Evolutionary conservation across 2,797 vertebrate species (phyloP), one percentile per base, ranked within the genome.

Genomic region (Hippopotamyrus pictus): DNA sequence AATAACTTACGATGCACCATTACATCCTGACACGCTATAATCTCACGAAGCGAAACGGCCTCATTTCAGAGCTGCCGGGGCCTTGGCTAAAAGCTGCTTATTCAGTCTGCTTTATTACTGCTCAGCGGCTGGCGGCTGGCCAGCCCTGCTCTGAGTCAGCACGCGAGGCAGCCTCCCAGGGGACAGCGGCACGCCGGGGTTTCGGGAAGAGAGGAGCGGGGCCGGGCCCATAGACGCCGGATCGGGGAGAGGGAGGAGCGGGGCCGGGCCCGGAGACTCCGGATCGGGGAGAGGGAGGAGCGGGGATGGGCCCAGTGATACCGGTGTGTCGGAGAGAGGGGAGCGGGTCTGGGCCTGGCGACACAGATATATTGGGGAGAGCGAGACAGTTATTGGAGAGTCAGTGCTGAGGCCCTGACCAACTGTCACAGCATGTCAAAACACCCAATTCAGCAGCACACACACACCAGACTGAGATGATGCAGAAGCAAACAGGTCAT

Each of bases 1-100:
- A 85, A 51, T 85, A 51, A 85, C 46, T 85, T 85, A 85, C 82
- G n/a, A 85, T 51, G 82, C 82, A 51, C 82, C 82, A 51, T 85
- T 85, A 85, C 82, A 85, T 51, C 82, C 82, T 51, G 82, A 85
- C 82, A 51, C 48, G n/a, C 82, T 85, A 83, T 83, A 50, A 85
- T 85, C 82, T 50, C 82, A 29, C 44, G 22, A 85, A 85, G 82
- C 48, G 82, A 57, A 54, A 41, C 85, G 8, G 85, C 51, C 50
- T 41, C 53, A 37, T 54, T 86, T 51, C 14, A n/a, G 53, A 22
- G 85, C 29, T 86, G 85, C 25, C 14, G 11, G 82, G 44, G 46
- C 82, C 48, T 85, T 11, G 25, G 85, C 5, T 33, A 57, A 50
- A 54, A 33, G 50, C 85, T 57, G 85, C 85, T 57, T 86, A 57